Percentiles rank a stretch among this genome's conserved stretches.
phyloP scores from a whole-genome alignment of 2,888 invertebrate species.

The Tribolium freemani region DNA sequence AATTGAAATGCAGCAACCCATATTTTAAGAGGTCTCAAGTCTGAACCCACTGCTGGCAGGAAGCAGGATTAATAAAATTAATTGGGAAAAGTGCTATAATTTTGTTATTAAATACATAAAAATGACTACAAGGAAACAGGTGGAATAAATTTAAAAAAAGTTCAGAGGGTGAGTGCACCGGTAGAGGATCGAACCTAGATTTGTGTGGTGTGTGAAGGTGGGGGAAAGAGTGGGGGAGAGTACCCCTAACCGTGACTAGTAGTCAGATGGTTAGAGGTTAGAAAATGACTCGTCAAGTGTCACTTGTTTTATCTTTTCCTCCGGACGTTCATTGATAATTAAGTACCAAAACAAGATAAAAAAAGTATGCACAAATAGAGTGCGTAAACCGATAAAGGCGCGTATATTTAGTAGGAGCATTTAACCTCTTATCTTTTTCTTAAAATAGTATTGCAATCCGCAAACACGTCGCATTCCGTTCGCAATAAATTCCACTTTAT shows the following conservation, averaged over 20 bases:
- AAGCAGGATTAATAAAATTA: too few species aligned
- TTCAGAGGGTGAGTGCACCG: neutral
- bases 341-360: constrained; percentile 26
- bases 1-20: too few species aligned
- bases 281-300: neutral
- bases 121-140: neutral
- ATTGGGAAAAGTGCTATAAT: too few species aligned
- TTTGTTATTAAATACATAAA: too few species aligned
- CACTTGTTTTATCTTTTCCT: neutral
- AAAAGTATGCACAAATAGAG: constrained; percentile 34
- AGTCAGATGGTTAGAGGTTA: constrained; percentile 3
- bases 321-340: neutral
- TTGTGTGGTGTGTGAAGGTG: neutral
- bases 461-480: constrained; percentile 25
- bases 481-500: constrained; percentile 14
- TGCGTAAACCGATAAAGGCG: constrained; percentile 11
- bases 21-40: too few species aligned
- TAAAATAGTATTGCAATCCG: constrained; percentile 19
- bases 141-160: neutral
- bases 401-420: constrained; percentile 20
- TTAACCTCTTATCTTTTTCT: constrained; percentile 45
- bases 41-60: too few species aligned
- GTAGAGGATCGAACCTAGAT: constrained; percentile 1
- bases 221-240: neutral
- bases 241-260: neutral